Conservation (phyloP, 2,113 vertebrate species). For the Dinomys branickii region DNA sequence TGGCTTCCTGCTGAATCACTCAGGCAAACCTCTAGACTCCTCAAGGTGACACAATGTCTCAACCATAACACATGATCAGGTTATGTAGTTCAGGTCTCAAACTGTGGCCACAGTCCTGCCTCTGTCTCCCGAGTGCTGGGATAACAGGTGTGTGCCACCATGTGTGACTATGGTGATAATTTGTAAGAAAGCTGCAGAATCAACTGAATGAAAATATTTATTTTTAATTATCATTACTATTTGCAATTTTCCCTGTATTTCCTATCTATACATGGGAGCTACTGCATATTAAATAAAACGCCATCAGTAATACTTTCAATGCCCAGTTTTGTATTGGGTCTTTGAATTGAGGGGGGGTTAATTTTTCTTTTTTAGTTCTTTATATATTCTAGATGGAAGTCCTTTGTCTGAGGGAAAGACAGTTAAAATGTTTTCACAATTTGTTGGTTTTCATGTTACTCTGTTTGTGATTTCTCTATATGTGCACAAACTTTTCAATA, state of each 20-base stretch:
- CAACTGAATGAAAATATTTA: slow-evolving; percentile 1
- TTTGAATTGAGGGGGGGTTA: too few species aligned
- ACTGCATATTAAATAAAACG: neutral
- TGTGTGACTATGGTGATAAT: neutral
- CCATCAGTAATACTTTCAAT: neutral
- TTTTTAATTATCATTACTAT: neutral
- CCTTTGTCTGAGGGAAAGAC: too few species aligned
- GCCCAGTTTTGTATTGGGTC: too few species aligned
- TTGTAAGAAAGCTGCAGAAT: neutral
- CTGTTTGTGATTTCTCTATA: too few species aligned
- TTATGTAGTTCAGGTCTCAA: neutral
- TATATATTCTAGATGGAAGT: too few species aligned
- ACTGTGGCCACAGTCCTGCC: neutral
- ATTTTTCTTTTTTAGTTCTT: too few species aligned
- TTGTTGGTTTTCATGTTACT: too few species aligned
- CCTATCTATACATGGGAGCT: neutral
- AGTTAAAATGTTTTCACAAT: too few species aligned
- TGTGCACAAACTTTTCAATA: too few species aligned
- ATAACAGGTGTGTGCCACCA: neutral
- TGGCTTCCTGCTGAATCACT: too few species aligned
- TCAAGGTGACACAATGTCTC: too few species aligned
- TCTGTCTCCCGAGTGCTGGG: neutral
- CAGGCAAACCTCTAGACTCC: too few species aligned
- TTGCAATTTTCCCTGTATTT: neutral
- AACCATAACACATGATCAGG: neutral